A percentile compares a stretch with the other conserved stretches of the same genome.
These are phyloP conservation scores for Camponotus fellah DNA, from an alignment of 2,888 invertebrate species.

Conservation along the genomic window DNA sequence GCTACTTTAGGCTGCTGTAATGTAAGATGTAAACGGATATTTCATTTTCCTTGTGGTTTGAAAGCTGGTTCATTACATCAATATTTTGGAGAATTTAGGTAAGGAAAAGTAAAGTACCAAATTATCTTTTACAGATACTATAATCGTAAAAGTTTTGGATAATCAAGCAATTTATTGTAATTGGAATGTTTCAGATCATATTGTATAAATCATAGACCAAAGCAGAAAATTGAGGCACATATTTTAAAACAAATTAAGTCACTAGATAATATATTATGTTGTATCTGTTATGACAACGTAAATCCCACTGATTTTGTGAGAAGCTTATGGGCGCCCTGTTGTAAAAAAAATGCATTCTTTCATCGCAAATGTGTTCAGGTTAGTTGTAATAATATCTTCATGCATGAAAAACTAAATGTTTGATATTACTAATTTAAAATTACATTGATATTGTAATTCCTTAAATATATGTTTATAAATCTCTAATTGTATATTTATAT, in stretches of 20 bases:
- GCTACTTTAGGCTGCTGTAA: constrained; percentile 92
- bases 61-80: constrained; percentile 89
- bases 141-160: background rate
- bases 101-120: constrained; percentile 79
- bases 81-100: constrained; percentile 89
- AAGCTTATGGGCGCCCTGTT: constrained; percentile 92
- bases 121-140: no score
- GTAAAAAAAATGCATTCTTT: constrained; percentile 91
- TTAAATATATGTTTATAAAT: background rate
- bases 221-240: constrained; percentile 86
- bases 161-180: constrained; percentile 8
- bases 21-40: constrained; percentile 89
- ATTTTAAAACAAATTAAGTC: constrained; percentile 72
- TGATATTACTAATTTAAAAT: background rate
- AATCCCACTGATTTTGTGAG: constrained; percentile 84
- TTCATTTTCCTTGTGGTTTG: constrained; percentile 93
- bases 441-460: background rate
- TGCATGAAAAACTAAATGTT: background rate
- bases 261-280: constrained; percentile 86
- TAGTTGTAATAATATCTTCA: constrained; percentile 52
- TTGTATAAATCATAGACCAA: constrained; percentile 89
- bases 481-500: no score
- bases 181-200: constrained; percentile 87
- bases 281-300: constrained; percentile 90
- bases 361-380: constrained; percentile 92